Base-by-base conservation (phyloP, 2,797 vertebrate species). In the Chaetophractus vellerosus region DNA sequence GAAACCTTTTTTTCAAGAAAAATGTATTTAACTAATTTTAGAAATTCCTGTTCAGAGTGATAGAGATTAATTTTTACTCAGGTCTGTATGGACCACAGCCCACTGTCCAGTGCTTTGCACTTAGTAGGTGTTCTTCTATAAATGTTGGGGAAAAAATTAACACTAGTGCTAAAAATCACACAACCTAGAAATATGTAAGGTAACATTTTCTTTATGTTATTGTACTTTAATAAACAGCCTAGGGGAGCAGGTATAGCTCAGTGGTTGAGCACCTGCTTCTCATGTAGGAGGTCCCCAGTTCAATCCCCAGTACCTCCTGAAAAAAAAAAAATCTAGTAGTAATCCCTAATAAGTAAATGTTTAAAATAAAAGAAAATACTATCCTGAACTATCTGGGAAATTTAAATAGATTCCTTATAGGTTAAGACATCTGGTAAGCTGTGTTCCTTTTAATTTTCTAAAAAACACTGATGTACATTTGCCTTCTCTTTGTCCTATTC, bases 1-100 rank as follows among this genome's bases (percentile, higher is more conserved):
- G 84, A 91, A 91, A 93, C n/a, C 6, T 31, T 88, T 91, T 91
- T 79, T 71, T 72, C 45, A 88, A 66, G 84, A 76, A 91, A 93
- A 93, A 86, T 33, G 48, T 45, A 23, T 45, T 80, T 68, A 95
- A 69, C 21, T 38, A 21, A 71, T 93, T 88, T 88, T 75, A 84
- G 79, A 85, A 64, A 71, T 71, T 33, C 75, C 64, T 91, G 82
- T 41, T 55, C 68, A 78, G 45, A 92, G 55, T 24, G n/a, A 86
- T 6, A 82, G 28, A n/a, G 57, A 50, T 79, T 23, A 79, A 24
- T 61, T 72, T 31, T 50, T 74, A 64, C 52, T 31, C 6, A 48
- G 9, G n/a, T 52, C 2, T 55, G 1, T 14, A 79, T 28, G 89
- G 48, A 59, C 28, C 45, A 61, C 1, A 78, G 87, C 31, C 66